Conservation (phyloP, 2,888 invertebrate genomes). For the Melanchra persicariae region DNA sequence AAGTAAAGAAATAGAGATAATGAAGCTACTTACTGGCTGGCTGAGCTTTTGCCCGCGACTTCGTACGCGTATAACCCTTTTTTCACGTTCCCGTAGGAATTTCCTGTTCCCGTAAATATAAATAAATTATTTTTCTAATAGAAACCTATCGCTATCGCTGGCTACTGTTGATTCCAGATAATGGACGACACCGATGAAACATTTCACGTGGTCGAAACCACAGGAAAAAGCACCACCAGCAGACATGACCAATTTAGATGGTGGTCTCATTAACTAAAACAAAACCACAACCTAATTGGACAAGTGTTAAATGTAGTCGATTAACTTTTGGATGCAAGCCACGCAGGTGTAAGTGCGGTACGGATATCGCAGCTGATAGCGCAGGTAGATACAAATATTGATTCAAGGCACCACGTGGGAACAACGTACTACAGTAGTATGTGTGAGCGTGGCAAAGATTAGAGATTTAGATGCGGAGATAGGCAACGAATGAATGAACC, state of each 20-base stretch:
- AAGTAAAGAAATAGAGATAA: background rate
- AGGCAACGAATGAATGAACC: conserved; percentile 24
- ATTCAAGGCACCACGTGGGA: conserved; percentile 71
- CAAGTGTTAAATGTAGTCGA: conserved; percentile 38
- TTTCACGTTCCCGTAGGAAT: too few relatives aligned
- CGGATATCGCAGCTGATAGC: conserved; percentile 71
- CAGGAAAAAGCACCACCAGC: background rate
- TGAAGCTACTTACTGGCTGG: background rate
- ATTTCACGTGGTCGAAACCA: background rate
- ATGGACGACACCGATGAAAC: background rate
- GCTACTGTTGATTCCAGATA: background rate
- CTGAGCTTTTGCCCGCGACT: too few relatives aligned
- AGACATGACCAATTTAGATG: background rate
- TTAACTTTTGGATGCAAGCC: conserved; percentile 32
- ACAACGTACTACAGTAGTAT: conserved; percentile 43
- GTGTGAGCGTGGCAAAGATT: conserved; percentile 47
- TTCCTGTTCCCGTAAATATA: too few relatives aligned
- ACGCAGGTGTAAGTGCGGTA: conserved; percentile 44
- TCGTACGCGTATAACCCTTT: too few relatives aligned
- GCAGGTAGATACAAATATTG: conserved; percentile 74
- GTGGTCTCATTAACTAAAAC: background rate
- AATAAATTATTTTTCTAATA: too few relatives aligned
- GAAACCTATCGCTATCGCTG: too few relatives aligned
- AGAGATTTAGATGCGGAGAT: conserved; percentile 29
- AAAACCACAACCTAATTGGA: conserved; percentile 24